Evolutionary conservation across 2,888 invertebrate species (phyloP).

Genomic region (Quadroppia sp.): DNA sequence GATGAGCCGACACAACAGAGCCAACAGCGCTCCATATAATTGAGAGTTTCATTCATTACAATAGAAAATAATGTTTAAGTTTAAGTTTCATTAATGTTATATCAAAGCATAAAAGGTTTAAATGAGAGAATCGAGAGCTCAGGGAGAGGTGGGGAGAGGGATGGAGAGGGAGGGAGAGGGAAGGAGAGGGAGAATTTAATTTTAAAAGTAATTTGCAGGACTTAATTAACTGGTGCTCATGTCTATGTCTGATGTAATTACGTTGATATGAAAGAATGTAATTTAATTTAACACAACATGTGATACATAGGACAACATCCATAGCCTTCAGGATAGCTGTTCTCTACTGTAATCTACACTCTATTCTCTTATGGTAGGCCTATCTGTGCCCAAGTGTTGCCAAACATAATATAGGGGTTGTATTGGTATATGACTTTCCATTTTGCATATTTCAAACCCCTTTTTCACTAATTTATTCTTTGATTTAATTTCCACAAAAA

Average conservation of each 20-base stretch:
- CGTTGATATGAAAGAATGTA: conserved; percentile 37
- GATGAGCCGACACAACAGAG: neutral
- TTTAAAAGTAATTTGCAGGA: conserved; percentile 32
- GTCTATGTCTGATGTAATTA: conserved; percentile 30
- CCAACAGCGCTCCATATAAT: too few relatives aligned
- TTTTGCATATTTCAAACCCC: neutral
- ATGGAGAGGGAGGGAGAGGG: conserved; percentile 22
- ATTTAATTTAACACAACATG: conserved; percentile 29
- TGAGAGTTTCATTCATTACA: neutral
- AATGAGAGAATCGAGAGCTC: neutral
- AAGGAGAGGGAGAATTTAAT: conserved; percentile 33
- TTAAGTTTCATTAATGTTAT: conserved; percentile 4
- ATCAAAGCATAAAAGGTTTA: conserved; percentile 9
- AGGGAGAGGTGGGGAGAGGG: conserved; percentile 16
- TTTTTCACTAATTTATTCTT: conserved; percentile 13
- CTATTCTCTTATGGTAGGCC: neutral
- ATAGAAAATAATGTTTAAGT: neutral
- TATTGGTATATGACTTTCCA: neutral
- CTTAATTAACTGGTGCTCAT: conserved; percentile 35
- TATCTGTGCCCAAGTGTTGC: neutral
- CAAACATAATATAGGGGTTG: neutral
- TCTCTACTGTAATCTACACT: neutral
- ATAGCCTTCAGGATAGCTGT: conserved; percentile 21
- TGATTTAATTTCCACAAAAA: conserved; percentile 12
- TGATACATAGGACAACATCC: conserved; percentile 18